Conservation (phyloP, 2,797 vertebrate genomes). For the Fringilla coelebs region DNA sequence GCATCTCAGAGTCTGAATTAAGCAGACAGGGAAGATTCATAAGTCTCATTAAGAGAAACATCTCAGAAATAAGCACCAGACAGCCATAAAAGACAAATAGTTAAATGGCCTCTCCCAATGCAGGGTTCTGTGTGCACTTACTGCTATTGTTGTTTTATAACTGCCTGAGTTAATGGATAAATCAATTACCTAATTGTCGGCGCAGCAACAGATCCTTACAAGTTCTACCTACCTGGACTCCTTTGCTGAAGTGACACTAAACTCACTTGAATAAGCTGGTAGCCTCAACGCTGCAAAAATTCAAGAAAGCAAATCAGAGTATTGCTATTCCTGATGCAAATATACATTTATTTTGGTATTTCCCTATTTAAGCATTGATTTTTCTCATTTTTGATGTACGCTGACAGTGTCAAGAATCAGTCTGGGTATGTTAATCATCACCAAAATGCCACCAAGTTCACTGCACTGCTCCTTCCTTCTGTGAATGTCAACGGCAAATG, state of each 20-base stretch:
- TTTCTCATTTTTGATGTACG: background rate
- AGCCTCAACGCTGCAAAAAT: background rate
- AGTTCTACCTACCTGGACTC: background rate
- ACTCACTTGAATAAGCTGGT: background rate
- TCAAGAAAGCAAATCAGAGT: background rate
- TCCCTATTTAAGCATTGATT: background rate
- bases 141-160: constrained; percentile 44
- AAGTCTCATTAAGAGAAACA: constrained; percentile 48
- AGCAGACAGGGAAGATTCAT: constrained; percentile 38
- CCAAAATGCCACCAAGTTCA: background rate
- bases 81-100: constrained; percentile 47
- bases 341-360: background rate
- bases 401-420: background rate
- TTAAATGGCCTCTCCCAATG: constrained; percentile 7
- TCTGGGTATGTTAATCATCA: background rate
- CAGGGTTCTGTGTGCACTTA: background rate
- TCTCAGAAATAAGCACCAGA: constrained; percentile 43
- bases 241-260: background rate
- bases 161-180: constrained; percentile 27
- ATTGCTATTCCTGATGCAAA: background rate
- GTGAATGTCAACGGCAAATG: background rate
- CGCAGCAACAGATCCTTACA: background rate
- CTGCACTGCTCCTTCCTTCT: background rate
- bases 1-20: constrained; percentile 16
- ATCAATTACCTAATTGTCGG: constrained; percentile 22